Conservation (phyloP, 2,797 vertebrate species). For the Rhabdophis nuchalis region DNA sequence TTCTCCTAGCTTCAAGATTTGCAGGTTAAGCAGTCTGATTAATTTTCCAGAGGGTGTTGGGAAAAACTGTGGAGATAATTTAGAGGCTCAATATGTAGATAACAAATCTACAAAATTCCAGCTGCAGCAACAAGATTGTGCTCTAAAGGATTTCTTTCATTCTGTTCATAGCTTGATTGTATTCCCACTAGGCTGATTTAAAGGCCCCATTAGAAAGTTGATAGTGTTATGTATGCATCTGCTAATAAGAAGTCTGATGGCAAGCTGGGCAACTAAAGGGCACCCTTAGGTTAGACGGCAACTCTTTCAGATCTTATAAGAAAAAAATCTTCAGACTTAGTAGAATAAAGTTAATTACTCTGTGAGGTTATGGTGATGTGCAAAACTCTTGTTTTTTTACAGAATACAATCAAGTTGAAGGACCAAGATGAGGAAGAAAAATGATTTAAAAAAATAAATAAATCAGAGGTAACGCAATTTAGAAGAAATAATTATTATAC, state of each 20-base stretch:
- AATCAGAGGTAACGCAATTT: not conserved
- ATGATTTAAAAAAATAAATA: not conserved
- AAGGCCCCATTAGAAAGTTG: constrained; percentile 23
- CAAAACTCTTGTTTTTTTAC: not conserved
- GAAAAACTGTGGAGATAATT: constrained; percentile 23
- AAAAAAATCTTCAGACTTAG: not conserved
- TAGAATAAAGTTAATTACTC: not conserved
- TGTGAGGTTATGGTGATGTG: not conserved
- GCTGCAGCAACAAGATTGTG: constrained; percentile 7
- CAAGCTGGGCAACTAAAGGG: not conserved
- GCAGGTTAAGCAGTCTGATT: constrained; percentile 33
- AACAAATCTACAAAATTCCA: constrained; percentile 28
- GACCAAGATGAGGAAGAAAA: not conserved
- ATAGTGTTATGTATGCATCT: constrained; percentile 6
- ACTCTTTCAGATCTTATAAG: not conserved
- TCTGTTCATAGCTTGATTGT: constrained; percentile 12
- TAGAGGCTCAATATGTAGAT: constrained; percentile 26
- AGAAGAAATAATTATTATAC: not conserved
- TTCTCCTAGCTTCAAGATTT: constrained; percentile 32
- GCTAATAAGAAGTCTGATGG: constrained; percentile 21
- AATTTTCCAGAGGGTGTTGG: constrained; percentile 27
- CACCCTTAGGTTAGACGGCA: not conserved
- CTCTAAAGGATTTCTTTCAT: constrained; percentile 5
- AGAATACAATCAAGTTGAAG: not conserved
- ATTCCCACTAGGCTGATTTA: constrained; percentile 23